phyloP scores from a whole-genome alignment of 2,888 invertebrate genomes.

The Eustalomyia histrio region DNA sequence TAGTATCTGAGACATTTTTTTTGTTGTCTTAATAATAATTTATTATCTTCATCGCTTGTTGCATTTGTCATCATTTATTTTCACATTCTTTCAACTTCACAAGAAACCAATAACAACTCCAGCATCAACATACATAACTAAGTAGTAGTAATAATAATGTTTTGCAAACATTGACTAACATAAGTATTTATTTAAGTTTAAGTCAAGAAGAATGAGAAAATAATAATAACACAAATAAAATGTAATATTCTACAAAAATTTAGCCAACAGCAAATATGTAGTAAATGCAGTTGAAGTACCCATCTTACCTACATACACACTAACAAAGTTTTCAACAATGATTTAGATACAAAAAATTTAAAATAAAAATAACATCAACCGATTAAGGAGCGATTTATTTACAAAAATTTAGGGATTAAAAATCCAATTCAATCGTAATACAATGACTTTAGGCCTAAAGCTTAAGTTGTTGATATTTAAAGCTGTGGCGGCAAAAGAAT shows the following conservation, averaged over 20 bases:
- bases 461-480: too few relatives aligned
- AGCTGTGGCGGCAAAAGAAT: too few relatives aligned
- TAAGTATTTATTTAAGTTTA: slow-evolving; percentile 26
- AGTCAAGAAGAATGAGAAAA: slow-evolving; percentile 25
- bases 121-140: not conserved
- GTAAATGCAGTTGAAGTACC: slow-evolving; percentile 1
- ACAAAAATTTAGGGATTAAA: not conserved
- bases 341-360: not conserved
- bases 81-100: not conserved
- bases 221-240: not conserved
- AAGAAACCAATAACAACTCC: not conserved
- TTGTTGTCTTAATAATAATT: slow-evolving; percentile 43
- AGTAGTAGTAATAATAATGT: slow-evolving; percentile 44
- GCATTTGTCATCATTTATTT: slow-evolving; percentile 50
- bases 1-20: not conserved
- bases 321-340: not conserved
- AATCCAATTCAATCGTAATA: too few relatives aligned
- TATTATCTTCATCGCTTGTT: slow-evolving; percentile 53
- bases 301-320: not conserved
- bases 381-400: not conserved
- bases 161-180: slow-evolving; percentile 34
- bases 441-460: too few relatives aligned
- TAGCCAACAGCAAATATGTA: not conserved
- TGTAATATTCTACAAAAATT: not conserved
- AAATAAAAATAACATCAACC: not conserved